Percentiles rank a stretch among this genome's conserved stretches.
phyloP scores from a whole-genome alignment of 1,140 invertebrate species.

The Drosophila varians region DNA sequence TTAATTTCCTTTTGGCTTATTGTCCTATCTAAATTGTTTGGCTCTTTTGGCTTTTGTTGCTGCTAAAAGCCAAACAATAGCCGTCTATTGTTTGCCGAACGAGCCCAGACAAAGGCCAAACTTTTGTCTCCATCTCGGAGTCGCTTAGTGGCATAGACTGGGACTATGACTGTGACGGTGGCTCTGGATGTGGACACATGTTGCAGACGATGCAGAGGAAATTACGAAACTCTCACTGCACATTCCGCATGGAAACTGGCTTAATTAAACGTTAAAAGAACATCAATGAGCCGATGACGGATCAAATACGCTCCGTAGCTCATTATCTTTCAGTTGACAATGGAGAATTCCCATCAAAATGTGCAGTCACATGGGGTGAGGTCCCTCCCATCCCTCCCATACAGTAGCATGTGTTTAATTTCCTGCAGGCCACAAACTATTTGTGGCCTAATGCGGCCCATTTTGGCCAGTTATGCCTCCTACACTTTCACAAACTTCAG shows the following conservation, averaged over 20 bases:
- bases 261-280: conserved; percentile 61
- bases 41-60: conserved; percentile 62
- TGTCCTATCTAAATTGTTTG: conserved; percentile 72
- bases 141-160: conserved; percentile 33
- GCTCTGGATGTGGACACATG: conserved; percentile 30
- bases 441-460: conserved; percentile 51
- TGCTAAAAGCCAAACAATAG: conserved; percentile 78
- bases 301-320: conserved; percentile 15
- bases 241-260: conserved; percentile 37
- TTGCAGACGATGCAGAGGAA: conserved; percentile 66
- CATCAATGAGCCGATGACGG: conserved; percentile 14
- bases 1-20: conserved; percentile 67
- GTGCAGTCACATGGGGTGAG: conserved; percentile 19
- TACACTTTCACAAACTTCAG: conserved; percentile 61
- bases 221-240: conserved; percentile 65
- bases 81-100: conserved; percentile 64
- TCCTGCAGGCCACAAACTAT: conserved; percentile 62
- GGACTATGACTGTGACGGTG: conserved; percentile 4
- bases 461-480: conserved; percentile 14
- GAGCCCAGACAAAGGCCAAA: conserved; percentile 54
- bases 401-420: conserved; percentile 70
- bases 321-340: conserved; percentile 50
- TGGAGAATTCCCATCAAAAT: conserved; percentile 61
- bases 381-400: neutral
- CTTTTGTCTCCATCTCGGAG: conserved; percentile 49